A percentile compares a stretch with the other conserved stretches of the same genome.
These are phyloP conservation scores for Scaptomyza cyrtandrae DNA, from an alignment of 2,888 invertebrate genomes.

Conservation along the genomic window DNA sequence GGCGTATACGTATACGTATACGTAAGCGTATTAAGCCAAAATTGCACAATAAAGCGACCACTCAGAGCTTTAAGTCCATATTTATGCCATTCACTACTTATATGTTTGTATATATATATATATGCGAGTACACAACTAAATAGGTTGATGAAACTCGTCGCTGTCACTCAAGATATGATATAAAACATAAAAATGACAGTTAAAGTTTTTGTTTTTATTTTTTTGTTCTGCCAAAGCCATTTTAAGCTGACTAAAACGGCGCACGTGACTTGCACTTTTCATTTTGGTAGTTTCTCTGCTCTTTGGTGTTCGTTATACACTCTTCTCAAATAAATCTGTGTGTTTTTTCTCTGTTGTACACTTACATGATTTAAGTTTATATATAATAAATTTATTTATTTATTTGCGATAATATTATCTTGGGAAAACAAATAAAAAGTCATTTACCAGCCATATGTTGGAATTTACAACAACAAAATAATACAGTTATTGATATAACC, in stretches of 20 bases:
- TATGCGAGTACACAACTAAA: constrained; percentile 18
- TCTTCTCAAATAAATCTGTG: background rate
- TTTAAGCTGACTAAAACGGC: constrained; percentile 44
- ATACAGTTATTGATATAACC: background rate
- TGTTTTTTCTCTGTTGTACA: background rate
- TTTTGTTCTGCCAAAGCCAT: constrained; percentile 37
- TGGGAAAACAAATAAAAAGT: background rate
- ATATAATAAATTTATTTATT: background rate
- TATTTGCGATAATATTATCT: background rate
- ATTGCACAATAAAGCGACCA: constrained; percentile 62
- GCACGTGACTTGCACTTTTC: constrained; percentile 56
- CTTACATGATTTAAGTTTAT: background rate
- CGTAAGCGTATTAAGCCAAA: constrained; percentile 39
- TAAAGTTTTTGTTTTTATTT: constrained; percentile 59
- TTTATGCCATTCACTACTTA: constrained; percentile 26
- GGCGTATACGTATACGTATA: constrained; percentile 24
- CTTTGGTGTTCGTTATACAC: background rate
- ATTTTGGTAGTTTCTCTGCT: background rate
- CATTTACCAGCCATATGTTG: background rate
- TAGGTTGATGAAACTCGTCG: constrained; percentile 17
- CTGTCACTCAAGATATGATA: constrained; percentile 33
- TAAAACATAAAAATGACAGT: constrained; percentile 56
- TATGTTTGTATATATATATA: constrained; percentile 3
- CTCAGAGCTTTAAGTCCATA: constrained; percentile 44
- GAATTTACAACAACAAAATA: background rate